A percentile compares a stretch with the other conserved stretches of the same genome.
phyloP scores from a whole-genome alignment of 2,113 vertebrate genomes.

The Myiopsitta monachus region DNA sequence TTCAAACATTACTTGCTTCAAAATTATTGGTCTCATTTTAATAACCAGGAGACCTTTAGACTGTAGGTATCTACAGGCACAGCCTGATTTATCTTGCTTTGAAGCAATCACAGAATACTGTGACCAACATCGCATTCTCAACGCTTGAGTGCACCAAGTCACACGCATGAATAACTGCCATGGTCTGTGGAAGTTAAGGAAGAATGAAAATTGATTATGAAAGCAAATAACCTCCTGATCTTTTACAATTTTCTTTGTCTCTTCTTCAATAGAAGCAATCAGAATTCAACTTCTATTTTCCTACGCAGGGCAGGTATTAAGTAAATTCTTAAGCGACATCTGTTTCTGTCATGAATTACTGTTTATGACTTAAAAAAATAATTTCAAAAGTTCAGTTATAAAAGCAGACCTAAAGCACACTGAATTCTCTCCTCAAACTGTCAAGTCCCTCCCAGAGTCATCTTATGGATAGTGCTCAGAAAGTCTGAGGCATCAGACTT shows the following conservation, averaged over 20 bases:
- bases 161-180: background rate
- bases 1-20: background rate
- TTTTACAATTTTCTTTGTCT: background rate
- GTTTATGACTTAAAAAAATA: background rate
- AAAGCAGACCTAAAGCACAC: background rate
- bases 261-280: background rate
- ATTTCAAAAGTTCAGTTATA: background rate
- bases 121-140: rapidly evolving
- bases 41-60: background rate
- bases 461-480: background rate
- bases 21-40: constrained; percentile 15
- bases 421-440: background rate
- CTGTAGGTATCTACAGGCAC: background rate
- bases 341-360: background rate
- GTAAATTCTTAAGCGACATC: background rate
- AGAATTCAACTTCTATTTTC: background rate
- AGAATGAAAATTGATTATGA: background rate
- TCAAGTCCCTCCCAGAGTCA: background rate
- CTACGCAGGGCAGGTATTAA: background rate
- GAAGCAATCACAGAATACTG: background rate
- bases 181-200: background rate
- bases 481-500: background rate
- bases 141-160: background rate
- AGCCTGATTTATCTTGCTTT: background rate
- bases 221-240: background rate